A percentile compares a stretch with the other conserved stretches of the same genome.
phyloP scores from a whole-genome alignment of 2,797 vertebrate species.

The Enteromius viviparus region DNA sequence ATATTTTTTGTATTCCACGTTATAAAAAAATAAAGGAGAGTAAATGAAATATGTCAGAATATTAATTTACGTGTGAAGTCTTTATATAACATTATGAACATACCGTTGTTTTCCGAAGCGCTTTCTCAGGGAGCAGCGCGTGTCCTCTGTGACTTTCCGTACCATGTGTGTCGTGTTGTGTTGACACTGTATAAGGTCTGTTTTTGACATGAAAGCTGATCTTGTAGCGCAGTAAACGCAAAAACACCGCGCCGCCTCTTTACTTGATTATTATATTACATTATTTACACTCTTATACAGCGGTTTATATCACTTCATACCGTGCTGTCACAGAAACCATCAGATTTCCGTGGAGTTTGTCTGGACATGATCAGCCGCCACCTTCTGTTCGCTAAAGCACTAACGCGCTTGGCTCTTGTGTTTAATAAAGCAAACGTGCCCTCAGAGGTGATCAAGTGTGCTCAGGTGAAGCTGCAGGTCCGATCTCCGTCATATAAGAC shows the following conservation, averaged over 20 bases:
- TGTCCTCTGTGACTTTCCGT: slow-evolving; percentile 20
- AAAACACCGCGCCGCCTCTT: background rate
- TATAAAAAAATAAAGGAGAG: background rate
- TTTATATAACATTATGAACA: background rate
- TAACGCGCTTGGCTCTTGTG: background rate
- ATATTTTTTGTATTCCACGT: background rate
- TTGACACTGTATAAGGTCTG: background rate
- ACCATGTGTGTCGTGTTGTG: background rate
- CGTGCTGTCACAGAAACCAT: background rate
- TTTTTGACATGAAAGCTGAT: background rate
- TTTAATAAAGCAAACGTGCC: background rate
- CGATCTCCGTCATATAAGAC: background rate
- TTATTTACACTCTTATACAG: background rate
- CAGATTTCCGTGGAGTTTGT: background rate
- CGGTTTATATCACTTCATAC: background rate
- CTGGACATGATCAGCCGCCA: slow-evolving; percentile 33
- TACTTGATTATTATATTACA: no score
- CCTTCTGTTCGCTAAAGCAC: background rate
- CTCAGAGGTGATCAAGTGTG: background rate
- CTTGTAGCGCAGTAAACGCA: background rate
- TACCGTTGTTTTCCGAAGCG: background rate
- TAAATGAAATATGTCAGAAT: background rate
- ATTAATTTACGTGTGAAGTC: background rate
- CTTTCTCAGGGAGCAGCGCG: background rate
- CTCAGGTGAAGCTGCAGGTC: no score